Evolutionary conservation across 2,113 vertebrate species (phyloP), one percentile per base, ranked within the genome.

Genomic region (Dromaius novaehollandiae): DNA sequence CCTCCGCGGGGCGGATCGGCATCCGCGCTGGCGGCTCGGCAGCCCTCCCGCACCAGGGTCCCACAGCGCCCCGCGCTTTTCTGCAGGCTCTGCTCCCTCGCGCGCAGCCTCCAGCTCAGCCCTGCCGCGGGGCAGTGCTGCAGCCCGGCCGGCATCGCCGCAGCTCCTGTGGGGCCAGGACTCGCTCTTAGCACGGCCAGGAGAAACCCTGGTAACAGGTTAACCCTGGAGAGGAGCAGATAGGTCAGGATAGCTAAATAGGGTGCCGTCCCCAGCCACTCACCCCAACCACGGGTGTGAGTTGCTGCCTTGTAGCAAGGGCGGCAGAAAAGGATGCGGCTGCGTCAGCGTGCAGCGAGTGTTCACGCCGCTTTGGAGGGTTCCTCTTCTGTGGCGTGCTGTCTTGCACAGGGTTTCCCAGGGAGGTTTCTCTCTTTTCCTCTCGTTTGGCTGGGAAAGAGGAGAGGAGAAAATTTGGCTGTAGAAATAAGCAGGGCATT

Each of bases 71-170:
- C 44, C 53, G 28, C 7, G 18, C 36, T 28, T 9, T 30, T 26
- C 53, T 42, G 13, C 38, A 34, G 40, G 73, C 74, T 77, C 42
- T 34, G 44, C 92, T 3, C 4, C 44, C 44, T 44, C 42, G 44
- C 14, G 44, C 44, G 11, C 44, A 44, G 42, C 11, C 42, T 17
- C 34, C 20, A 0, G 1, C 42, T 51, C 34, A 11, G 69, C 32
- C 42, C 55, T 60, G 3, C 3, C 46, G 1, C 0, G 0, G 25
- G 65, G 60, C 68, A 0, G 42, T 11, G 42, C 61, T 13, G 73
- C 75, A 34, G 1, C 85, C 40, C 20, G 18, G 6, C 32, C 42
- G 11, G 22, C 25, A 24, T 17, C 18, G 19, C n/a, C 22, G 40
- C 60, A 53, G 65, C 61, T 82, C 13, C 69, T 32, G 4, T 0